Percentiles rank a stretch among this genome's conserved stretches.
Evolutionary conservation across 2,113 vertebrate species (phyloP).

Genomic region (Salminus brasiliensis): DNA sequence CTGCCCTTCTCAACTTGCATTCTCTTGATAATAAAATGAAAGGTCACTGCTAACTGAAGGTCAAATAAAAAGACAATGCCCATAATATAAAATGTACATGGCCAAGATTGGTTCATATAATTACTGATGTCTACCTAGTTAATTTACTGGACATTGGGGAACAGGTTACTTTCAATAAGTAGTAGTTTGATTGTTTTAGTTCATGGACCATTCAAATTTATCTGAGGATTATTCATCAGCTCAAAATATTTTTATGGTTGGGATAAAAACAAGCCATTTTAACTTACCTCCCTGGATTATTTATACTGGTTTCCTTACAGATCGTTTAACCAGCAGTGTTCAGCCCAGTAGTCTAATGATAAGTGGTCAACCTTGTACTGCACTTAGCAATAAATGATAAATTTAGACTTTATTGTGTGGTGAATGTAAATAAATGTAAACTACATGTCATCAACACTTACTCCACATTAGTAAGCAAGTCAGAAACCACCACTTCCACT

Average conservation of each 20-base stretch:
- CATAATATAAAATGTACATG: not conserved
- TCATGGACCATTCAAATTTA: not conserved
- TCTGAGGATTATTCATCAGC: not conserved
- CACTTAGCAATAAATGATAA: not conserved
- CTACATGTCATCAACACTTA: not conserved
- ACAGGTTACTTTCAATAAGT: not conserved
- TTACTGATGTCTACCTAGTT: not conserved
- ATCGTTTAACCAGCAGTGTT: too few relatives aligned
- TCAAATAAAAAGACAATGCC: not conserved
- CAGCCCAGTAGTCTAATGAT: too few relatives aligned
- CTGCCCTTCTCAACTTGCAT: not conserved
- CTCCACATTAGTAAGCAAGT: not conserved
- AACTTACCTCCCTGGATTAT: too few relatives aligned
- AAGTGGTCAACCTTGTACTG: too few relatives aligned
- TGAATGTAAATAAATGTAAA: not conserved
- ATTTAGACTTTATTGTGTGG: not conserved
- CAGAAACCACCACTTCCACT: not conserved
- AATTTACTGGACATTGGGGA: not conserved
- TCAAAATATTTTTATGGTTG: not conserved
- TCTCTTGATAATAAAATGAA: conserved; percentile 38
- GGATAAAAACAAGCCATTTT: too few relatives aligned
- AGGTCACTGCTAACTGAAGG: conserved; percentile 16
- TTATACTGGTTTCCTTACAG: not conserved
- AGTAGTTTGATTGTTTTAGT: too few relatives aligned
- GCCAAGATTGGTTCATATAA: not conserved